phyloP scores from a whole-genome alignment of 2,888 invertebrate genomes.

The Cataglyphis altisquamis region DNA sequence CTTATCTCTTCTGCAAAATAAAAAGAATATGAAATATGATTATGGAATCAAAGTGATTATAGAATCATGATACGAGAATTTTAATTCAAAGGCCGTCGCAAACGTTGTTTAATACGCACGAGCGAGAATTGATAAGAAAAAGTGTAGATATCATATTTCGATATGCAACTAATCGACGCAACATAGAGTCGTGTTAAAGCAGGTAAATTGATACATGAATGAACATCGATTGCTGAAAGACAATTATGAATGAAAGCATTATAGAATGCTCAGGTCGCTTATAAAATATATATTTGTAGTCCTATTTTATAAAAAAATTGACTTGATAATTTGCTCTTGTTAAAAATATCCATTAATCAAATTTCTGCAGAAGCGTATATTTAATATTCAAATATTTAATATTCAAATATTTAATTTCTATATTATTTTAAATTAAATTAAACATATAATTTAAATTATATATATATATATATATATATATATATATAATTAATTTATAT shows the following conservation, averaged over 20 bases:
- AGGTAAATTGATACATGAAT: slow-evolving; percentile 66
- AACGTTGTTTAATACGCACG: slow-evolving; percentile 27
- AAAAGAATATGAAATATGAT: background rate
- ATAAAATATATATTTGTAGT: background rate
- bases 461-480: too few relatives aligned
- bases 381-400: too few relatives aligned
- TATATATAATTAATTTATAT: too few relatives aligned
- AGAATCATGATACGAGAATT: slow-evolving; percentile 46
- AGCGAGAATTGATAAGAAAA: slow-evolving; percentile 60
- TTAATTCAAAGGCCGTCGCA: background rate
- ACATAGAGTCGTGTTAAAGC: slow-evolving; percentile 31
- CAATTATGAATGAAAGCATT: slow-evolving; percentile 69
- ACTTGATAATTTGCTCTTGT: background rate
- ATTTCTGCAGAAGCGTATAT: background rate
- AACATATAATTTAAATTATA: too few relatives aligned
- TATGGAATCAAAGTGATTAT: background rate
- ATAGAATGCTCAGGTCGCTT: background rate
- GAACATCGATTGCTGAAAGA: slow-evolving; percentile 57
- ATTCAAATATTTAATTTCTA: too few relatives aligned
- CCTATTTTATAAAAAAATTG: slow-evolving; percentile 1
- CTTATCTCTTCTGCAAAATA: background rate
- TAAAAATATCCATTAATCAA: slow-evolving; percentile 1
- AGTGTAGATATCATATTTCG: slow-evolving; percentile 63
- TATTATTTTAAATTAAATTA: background rate
- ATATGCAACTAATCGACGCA: slow-evolving; percentile 52